Conservation (phyloP, 2,797 vertebrate species). For the Halcyon chelicuti region DNA sequence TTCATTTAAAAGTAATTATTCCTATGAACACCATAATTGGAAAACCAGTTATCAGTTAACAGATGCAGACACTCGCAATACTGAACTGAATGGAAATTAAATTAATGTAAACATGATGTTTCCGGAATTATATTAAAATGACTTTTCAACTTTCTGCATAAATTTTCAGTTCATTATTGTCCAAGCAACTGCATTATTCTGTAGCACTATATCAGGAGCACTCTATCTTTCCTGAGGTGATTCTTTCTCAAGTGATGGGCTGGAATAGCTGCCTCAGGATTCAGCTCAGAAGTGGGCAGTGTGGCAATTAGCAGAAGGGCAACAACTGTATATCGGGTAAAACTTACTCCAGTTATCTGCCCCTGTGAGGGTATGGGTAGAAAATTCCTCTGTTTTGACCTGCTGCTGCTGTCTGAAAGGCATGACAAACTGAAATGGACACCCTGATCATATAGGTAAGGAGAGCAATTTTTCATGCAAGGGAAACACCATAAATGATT, state of each 20-base stretch:
- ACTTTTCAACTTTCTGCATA: constrained; percentile 8
- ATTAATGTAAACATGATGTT: constrained; percentile 32
- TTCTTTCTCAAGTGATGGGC: not conserved
- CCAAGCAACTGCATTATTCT: not conserved
- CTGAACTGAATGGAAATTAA: not conserved
- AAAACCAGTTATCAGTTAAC: not conserved
- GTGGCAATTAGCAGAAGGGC: not conserved
- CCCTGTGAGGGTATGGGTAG: not conserved
- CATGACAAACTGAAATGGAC: constrained; percentile 64
- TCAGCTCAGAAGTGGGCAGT: not conserved
- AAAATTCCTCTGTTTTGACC: not conserved
- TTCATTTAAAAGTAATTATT: not conserved
- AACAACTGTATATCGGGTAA: not conserved
- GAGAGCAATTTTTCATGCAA: constrained; percentile 63
- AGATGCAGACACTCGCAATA: not conserved
- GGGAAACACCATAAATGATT: constrained; percentile 67
- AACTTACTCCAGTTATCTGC: not conserved
- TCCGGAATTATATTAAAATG: constrained; percentile 44
- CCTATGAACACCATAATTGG: not conserved
- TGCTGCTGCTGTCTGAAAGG: constrained; percentile 22
- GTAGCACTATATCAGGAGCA: not conserved
- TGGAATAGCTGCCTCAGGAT: not conserved
- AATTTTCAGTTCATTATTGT: constrained; percentile 32
- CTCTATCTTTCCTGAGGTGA: not conserved
- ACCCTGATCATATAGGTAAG: constrained; percentile 36